Conservation (phyloP, 2,888 invertebrate genomes). For the Pomacea canaliculata region DNA sequence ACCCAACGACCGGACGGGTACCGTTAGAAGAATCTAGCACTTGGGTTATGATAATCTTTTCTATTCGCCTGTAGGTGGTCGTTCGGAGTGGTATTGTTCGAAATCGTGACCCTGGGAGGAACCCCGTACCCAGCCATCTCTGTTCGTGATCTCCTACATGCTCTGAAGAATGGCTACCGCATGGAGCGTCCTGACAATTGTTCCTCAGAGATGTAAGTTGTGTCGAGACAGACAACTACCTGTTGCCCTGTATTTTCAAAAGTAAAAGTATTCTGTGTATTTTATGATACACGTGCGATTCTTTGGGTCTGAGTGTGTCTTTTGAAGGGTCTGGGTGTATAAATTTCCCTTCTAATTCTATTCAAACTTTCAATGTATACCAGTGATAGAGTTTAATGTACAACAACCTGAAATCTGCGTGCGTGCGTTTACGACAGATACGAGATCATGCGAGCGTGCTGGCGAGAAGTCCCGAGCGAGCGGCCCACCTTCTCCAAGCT, state of each 20-base stretch:
- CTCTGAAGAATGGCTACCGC: conserved; percentile 54
- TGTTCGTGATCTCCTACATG: conserved; percentile 51
- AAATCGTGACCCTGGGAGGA: conserved; percentile 63
- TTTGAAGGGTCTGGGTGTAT: neutral
- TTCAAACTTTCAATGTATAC: no score
- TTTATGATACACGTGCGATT: no score
- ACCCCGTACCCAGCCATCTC: conserved; percentile 60
- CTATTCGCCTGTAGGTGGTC: conserved; percentile 56
- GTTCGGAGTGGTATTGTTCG: conserved; percentile 65
- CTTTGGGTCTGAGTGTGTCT: neutral
- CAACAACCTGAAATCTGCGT: no score
- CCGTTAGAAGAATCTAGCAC: no score
- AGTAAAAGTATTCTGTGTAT: no score
- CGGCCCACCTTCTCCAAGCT: conserved; percentile 49
- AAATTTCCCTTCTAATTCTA: no score
- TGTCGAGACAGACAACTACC: no score
- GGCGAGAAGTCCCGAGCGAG: conserved; percentile 39
- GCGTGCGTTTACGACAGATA: conserved; percentile 42
- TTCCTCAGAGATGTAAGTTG: conserved; percentile 55
- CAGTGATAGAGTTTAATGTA: no score
- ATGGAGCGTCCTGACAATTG: conserved; percentile 63
- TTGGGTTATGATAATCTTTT: no score
- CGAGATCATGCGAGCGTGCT: conserved; percentile 52
- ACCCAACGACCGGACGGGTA: no score
- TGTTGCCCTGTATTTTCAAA: no score